Base-by-base conservation (phyloP, 2,888 invertebrate genomes). In the Hypsopygia costalis region DNA sequence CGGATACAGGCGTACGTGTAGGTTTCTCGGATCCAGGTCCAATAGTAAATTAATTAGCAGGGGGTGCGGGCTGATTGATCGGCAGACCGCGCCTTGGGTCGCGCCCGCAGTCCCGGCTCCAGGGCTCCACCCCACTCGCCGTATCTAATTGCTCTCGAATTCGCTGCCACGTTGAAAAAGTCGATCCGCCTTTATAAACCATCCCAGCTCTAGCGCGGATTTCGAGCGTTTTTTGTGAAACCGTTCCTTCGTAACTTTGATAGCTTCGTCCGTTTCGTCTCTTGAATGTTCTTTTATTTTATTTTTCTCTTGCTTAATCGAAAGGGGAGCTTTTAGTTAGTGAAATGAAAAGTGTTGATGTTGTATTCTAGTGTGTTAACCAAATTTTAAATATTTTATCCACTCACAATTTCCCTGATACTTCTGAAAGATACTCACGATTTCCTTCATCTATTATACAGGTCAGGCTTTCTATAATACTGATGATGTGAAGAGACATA, bases 41-140 rank as follows among this genome's bases (percentile, higher is more conserved):
- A 57, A 62, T 67, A 58, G 55, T 63, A 68, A 77, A 77, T 77
- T 75, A 80, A 81, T 81, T 75, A 71, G 54, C 54, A n/a, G 47
- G 44, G 61, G 64, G 68, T 68, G 69, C 55, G 62, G 62, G 52
- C 63, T 72, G 77, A 77, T 77, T 78, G 75, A 78, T 77, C 69
- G 64, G 58, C 39, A 46, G 50, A 56, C 58, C 63, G 59, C 64
- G 61, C 63, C 67, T 58, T 55, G 55, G 55, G 53, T 60, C 67
- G 65, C 65, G 62, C 70, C 69, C 63, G 52, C 1, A 16, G 33
- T 33, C 33, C 25, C 33, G 16, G 55, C 64, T 25, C 8, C 16
- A 4, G 3, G 25, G 25, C 25, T 65, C 66, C 69, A 61, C 68
- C 69, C 64, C 55, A 46, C 56, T 53, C 37, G 46, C 57, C 66